These are phyloP conservation scores for Festucalex cinctus DNA, from an alignment of 2,113 vertebrate genomes.

Conservation along the genomic window DNA sequence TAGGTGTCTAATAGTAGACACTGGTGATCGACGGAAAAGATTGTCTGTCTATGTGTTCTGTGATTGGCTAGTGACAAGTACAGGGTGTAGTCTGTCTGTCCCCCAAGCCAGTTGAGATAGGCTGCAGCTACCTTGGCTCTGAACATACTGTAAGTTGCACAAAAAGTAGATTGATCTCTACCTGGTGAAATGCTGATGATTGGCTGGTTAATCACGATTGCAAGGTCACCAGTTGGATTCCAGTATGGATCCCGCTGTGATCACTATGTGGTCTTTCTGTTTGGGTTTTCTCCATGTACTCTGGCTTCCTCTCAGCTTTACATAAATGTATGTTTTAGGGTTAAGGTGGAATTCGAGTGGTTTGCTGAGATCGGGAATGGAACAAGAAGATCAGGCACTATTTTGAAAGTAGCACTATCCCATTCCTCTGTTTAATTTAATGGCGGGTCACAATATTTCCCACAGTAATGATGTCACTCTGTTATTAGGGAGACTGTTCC, in stretches of 20 bases:
- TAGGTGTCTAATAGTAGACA: too few relatives aligned
- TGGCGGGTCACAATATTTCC: neutral
- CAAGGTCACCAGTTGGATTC: neutral
- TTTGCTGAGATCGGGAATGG: neutral
- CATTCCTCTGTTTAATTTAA: neutral
- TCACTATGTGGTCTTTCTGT: too few relatives aligned
- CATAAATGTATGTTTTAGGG: neutral
- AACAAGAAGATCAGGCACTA: neutral
- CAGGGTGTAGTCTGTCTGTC: neutral
- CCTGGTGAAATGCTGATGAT: neutral
- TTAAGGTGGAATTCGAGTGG: neutral
- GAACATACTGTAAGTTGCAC: neutral
- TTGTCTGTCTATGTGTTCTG: too few relatives aligned
- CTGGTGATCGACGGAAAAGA: too few relatives aligned
- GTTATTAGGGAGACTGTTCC: neutral
- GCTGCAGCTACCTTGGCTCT: neutral
- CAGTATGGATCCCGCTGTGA: neutral
- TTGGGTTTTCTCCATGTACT: neutral
- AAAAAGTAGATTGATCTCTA: neutral
- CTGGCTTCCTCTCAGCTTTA: neutral
- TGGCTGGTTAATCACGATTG: neutral
- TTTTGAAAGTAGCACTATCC: neutral
- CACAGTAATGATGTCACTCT: neutral
- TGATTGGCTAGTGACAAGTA: too few relatives aligned
- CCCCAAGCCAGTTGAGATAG: neutral